phyloP scores from a whole-genome alignment of 2,113 vertebrate genomes.

The Sinocyclocheilus anshuiensis region DNA sequence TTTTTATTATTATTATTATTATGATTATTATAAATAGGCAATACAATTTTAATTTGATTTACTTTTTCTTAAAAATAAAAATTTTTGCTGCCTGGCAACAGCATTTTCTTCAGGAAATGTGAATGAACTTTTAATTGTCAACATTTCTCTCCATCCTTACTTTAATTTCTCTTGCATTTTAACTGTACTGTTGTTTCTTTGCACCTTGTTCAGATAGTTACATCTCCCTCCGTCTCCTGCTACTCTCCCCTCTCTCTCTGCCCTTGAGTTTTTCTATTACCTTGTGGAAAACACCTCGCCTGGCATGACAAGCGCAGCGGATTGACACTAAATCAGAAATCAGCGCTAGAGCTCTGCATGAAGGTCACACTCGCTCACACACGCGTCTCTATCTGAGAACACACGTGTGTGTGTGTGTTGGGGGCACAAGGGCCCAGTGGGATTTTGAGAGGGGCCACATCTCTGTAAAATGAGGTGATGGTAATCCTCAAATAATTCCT shows the following conservation, averaged over 20 bases:
- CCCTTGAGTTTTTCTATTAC: constrained; percentile 99
- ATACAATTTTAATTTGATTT: no score
- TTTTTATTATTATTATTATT: no score
- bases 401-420: constrained; percentile 37
- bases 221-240: constrained; percentile 21
- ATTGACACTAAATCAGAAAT: constrained; percentile 99
- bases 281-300: constrained; percentile 99
- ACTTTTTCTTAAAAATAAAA: no score
- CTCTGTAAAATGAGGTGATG: constrained; percentile 19
- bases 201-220: constrained; percentile 58
- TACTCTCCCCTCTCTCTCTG: constrained; percentile 67
- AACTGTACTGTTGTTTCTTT: not conserved
- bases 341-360: constrained; percentile 99
- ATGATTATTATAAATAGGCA: no score
- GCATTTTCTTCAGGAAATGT: not conserved
- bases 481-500: constrained; percentile 46
- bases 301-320: constrained; percentile 99
- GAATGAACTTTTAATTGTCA: not conserved
- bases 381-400: constrained; percentile 92
- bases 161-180: not conserved
- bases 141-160: not conserved
- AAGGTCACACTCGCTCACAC: constrained; percentile 98
- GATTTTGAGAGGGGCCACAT: constrained; percentile 40
- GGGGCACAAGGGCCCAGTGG: constrained; percentile 47
- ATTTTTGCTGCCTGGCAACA: not conserved